These are phyloP conservation scores for Dasyornis broadbenti DNA, from an alignment of 2,113 vertebrate genomes.

Conservation along the genomic window DNA sequence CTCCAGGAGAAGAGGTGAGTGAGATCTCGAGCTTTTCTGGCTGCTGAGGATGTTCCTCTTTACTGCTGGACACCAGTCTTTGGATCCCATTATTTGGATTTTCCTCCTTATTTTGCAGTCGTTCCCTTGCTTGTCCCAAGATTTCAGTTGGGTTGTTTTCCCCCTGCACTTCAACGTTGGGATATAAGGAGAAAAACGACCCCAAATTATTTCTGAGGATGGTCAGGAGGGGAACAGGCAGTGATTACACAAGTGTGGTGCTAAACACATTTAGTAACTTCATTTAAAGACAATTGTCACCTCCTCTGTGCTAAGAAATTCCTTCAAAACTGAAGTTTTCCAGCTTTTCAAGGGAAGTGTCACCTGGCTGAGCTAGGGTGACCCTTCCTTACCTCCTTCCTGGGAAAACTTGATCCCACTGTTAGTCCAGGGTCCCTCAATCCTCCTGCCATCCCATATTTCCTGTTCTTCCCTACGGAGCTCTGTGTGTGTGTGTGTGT, in stretches of 20 bases:
- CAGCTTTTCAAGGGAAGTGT: not conserved
- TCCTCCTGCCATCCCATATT: rapidly evolving
- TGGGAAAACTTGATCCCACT: rapidly evolving
- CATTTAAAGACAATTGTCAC: not conserved
- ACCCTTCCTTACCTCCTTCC: rapidly evolving
- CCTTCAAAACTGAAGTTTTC: not conserved
- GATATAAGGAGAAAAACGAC: rapidly evolving
- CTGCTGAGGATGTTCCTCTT: not conserved
- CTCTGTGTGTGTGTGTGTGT: not conserved
- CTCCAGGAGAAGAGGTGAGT: not conserved
- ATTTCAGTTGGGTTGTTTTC: not conserved
- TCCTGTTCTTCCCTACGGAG: too few species aligned
- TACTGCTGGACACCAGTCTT: rapidly evolving
- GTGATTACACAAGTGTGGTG: rapidly evolving
- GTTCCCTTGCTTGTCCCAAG: not conserved
- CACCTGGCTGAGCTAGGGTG: too few species aligned
- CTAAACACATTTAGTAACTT: rapidly evolving
- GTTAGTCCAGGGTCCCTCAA: rapidly evolving
- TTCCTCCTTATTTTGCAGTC: not conserved
- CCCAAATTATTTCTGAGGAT: not conserved
- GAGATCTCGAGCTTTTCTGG: too few species aligned
- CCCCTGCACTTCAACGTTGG: not conserved
- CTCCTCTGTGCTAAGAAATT: not conserved
- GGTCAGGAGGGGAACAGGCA: not conserved
- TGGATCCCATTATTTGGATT: too few species aligned